These are phyloP conservation scores for Masnerella sp. DNA, from an alignment of 2,888 invertebrate genomes.

Conservation along the genomic window DNA sequence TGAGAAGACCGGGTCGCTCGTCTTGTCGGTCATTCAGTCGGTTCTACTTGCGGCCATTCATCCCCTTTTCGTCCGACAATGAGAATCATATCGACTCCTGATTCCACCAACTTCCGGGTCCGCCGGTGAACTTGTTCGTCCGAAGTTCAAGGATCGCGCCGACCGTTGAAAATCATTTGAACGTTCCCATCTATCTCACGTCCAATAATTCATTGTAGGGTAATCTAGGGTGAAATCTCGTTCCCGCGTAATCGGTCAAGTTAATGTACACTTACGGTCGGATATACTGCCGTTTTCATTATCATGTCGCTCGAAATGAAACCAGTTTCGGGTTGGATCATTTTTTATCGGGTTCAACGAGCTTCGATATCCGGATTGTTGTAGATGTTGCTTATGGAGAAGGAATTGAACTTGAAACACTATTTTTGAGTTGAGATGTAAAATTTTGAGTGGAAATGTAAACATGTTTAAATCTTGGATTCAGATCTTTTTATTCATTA, in stretches of 20 bases:
- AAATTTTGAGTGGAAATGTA: too few species aligned
- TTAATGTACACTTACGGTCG: constrained; percentile 1
- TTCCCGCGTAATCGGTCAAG: constrained; percentile 6
- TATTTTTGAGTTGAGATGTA: too few species aligned
- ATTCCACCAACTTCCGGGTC: constrained; percentile 57
- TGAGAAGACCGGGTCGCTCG: constrained; percentile 44
- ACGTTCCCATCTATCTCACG: constrained; percentile 41
- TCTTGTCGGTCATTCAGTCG: constrained; percentile 47
- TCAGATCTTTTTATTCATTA: too few species aligned
- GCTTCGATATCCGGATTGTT: too few species aligned
- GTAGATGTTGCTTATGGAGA: too few species aligned
- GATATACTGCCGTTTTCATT: neutral
- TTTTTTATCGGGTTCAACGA: too few species aligned
- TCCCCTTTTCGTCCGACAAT: constrained; percentile 29
- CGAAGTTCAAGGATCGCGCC: constrained; percentile 44
- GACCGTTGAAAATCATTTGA: constrained; percentile 38
- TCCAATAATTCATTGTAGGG: constrained; percentile 42
- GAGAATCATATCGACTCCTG: constrained; percentile 56
- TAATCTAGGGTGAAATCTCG: constrained; percentile 41
- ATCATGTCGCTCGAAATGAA: too few species aligned
- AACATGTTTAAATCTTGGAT: too few species aligned
- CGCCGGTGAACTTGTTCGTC: constrained; percentile 43
- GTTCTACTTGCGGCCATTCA: constrained; percentile 45
- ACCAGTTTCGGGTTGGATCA: too few species aligned
- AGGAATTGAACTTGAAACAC: too few species aligned